Conservation (phyloP, 53 echinoderm and acorn worm species). For the Pentamera pediparva region DNA sequence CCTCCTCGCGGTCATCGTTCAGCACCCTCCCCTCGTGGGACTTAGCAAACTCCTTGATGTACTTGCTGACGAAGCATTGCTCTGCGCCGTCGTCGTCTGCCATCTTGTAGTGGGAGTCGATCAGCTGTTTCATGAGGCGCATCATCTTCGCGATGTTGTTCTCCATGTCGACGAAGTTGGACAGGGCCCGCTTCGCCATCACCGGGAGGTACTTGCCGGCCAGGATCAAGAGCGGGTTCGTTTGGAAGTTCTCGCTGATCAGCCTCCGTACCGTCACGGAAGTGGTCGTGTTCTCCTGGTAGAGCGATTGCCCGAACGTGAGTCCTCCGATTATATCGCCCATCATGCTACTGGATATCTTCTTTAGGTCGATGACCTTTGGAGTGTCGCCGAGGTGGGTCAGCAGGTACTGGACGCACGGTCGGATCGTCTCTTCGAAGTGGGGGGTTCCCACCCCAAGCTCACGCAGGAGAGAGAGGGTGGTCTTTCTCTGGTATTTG, state of each 20-base stretch:
- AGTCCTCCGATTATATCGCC: conserved; percentile 8
- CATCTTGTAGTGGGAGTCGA: background rate
- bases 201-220: background rate
- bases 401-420: background rate
- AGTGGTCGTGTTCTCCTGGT: background rate
- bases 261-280: background rate
- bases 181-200: background rate
- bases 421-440: background rate
- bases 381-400: background rate
- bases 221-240: background rate
- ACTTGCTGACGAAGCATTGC: conserved; percentile 1
- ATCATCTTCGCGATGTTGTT: background rate
- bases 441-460: background rate
- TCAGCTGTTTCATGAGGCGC: background rate
- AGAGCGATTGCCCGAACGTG: conserved; percentile 10
- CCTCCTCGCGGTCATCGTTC: background rate
- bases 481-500: background rate
- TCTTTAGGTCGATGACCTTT: background rate
- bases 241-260: conserved; percentile 9
- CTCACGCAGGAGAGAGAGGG: background rate
- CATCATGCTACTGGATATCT: background rate
- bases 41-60: background rate
- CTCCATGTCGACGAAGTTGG: conserved; percentile 7
- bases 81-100: background rate
- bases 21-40: background rate